Conservation (phyloP, 64 coral and sea anemone species). For the Actinia equina region DNA sequence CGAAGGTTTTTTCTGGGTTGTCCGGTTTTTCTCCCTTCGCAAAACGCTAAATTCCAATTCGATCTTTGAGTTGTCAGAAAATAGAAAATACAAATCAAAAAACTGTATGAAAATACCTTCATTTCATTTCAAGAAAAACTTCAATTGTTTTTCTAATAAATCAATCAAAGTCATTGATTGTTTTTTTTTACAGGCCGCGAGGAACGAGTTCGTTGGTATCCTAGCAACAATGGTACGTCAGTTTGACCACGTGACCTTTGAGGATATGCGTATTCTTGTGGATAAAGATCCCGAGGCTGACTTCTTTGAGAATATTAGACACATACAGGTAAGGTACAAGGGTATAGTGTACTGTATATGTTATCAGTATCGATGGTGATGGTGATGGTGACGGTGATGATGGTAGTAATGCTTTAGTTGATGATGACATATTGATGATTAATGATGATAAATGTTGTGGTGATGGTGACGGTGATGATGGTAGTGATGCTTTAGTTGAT, state of each 20-base stretch:
- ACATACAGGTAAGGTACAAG: slow-evolving; percentile 73
- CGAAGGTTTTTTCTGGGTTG: no score
- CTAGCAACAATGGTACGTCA: slow-evolving; percentile 54
- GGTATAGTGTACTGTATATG: no score
- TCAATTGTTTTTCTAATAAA: background rate
- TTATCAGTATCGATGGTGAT: background rate
- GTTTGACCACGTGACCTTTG: slow-evolving; percentile 63
- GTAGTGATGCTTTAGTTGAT: background rate
- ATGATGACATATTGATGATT: background rate
- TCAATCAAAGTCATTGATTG: background rate
- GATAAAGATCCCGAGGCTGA: slow-evolving; percentile 86
- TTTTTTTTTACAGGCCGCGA: slow-evolving; percentile 46
- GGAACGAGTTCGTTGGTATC: slow-evolving; percentile 76
- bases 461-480: background rate
- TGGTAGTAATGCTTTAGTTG: background rate
- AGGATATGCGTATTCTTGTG: slow-evolving; percentile 52
- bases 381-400: background rate
- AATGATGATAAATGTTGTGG: no score
- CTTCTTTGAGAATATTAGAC: slow-evolving; percentile 98
- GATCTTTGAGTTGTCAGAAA: no score
- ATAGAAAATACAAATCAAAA: no score
- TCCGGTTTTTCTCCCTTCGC: no score
- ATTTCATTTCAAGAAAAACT: no score
- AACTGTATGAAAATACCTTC: no score
- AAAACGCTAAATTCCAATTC: no score